phyloP scores from a whole-genome alignment of 2,113 vertebrate genomes.

The Phrynosoma blainvillii region DNA sequence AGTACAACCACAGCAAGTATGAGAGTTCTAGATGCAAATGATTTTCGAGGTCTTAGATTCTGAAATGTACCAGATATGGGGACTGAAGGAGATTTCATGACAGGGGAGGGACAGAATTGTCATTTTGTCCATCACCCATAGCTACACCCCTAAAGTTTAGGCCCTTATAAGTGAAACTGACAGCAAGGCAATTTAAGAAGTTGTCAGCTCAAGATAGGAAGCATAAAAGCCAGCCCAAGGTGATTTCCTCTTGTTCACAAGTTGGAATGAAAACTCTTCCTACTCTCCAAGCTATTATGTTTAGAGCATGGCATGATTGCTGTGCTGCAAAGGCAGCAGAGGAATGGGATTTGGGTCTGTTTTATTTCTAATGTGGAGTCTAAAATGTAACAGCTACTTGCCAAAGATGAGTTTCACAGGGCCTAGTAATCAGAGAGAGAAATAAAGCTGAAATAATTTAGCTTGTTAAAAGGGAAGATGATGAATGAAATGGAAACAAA shows the following conservation, averaged over 20 bases:
- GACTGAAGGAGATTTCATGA: too few relatives aligned
- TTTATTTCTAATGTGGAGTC: slow-evolving; percentile 27
- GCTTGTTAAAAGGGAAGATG: slow-evolving; percentile 11
- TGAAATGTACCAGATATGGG: too few relatives aligned
- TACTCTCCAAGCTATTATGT: background rate
- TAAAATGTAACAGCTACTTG: slow-evolving; percentile 26
- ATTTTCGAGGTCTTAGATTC: too few relatives aligned
- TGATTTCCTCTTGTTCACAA: slow-evolving; percentile 16
- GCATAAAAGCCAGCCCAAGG: background rate
- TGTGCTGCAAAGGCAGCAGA: background rate
- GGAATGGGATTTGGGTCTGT: background rate
- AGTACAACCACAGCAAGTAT: too few relatives aligned
- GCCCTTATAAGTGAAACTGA: background rate
- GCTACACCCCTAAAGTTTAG: background rate
- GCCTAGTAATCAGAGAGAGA: background rate
- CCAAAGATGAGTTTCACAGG: background rate
- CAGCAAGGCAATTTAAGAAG: background rate
- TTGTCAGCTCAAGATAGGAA: background rate
- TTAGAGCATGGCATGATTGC: background rate
- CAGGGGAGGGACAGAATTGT: too few relatives aligned
- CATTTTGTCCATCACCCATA: too few relatives aligned
- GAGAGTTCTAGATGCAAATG: too few relatives aligned
- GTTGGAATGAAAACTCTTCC: background rate
- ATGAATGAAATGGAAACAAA: background rate
- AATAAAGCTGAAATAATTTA: background rate